phyloP scores from a whole-genome alignment of 2,888 invertebrate genomes.

The Coronaproctus castanopsis region DNA sequence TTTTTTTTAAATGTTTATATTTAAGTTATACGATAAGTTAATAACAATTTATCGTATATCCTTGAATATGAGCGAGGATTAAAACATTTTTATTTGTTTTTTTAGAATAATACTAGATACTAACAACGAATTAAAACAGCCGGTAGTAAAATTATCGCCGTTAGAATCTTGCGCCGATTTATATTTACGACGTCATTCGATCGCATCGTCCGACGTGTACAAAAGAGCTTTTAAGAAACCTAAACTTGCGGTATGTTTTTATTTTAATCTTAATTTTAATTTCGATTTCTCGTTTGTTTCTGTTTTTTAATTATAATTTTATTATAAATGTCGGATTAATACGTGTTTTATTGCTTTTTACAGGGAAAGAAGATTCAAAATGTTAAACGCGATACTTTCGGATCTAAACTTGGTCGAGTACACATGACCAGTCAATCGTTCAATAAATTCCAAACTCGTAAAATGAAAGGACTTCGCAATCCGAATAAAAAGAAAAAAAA shows the following conservation, averaged over 20 bases:
- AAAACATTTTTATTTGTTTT: too few relatives aligned
- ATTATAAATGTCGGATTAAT: too few relatives aligned
- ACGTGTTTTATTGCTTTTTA: conserved; percentile 20
- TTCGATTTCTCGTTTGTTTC: not conserved
- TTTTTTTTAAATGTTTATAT: too few relatives aligned
- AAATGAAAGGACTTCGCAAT: conserved; percentile 68
- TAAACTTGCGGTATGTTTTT: conserved; percentile 36
- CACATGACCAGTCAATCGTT: conserved; percentile 84
- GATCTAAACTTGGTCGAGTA: conserved; percentile 71
- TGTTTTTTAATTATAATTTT: too few relatives aligned
- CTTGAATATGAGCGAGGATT: too few relatives aligned
- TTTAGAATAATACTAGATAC: conserved; percentile 29
- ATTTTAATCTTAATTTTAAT: conserved; percentile 10
- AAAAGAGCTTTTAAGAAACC: conserved; percentile 64
- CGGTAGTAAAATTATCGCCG: conserved; percentile 78
- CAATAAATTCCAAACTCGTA: conserved; percentile 63
- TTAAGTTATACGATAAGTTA: too few relatives aligned
- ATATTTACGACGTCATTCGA: conserved; percentile 57
- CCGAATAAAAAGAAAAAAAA: conserved; percentile 12
- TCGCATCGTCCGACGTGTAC: conserved; percentile 75
- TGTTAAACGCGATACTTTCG: conserved; percentile 64
- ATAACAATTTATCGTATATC: too few relatives aligned
- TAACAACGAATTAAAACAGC: conserved; percentile 73
- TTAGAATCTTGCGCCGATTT: conserved; percentile 88
- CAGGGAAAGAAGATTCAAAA: conserved; percentile 75